These are phyloP conservation scores for Ammospiza caudacuta DNA, from an alignment of 2,113 vertebrate genomes.

Conservation along the genomic window DNA sequence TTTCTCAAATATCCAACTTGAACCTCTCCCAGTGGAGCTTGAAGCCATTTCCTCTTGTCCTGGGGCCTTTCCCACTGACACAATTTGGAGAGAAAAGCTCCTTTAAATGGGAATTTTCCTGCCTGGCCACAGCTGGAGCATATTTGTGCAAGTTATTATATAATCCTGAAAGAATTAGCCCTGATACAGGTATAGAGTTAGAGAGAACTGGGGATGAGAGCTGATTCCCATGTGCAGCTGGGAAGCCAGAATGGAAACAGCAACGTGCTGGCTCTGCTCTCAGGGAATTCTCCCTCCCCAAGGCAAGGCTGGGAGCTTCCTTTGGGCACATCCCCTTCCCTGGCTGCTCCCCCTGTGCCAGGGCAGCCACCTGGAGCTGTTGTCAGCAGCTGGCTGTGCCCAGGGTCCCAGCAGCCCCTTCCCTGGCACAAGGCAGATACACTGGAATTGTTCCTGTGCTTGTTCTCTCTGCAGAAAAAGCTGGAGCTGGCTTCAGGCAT, in stretches of 20 bases:
- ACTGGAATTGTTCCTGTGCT: neutral
- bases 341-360: neutral
- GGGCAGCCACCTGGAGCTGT: neutral
- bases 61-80: neutral
- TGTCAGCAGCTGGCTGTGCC: neutral
- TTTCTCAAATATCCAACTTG: neutral
- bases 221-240: accelerated
- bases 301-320: neutral
- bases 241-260: neutral
- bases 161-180: accelerated
- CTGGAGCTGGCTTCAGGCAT: conserved; percentile 38
- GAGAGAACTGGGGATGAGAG: neutral
- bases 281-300: neutral
- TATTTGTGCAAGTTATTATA: neutral
- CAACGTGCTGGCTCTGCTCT: accelerated
- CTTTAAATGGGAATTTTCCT: neutral
- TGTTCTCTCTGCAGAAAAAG: conserved; percentile 63
- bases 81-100: neutral
- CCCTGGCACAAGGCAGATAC: neutral
- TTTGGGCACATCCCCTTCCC: neutral
- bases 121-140: neutral
- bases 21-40: neutral
- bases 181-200: neutral
- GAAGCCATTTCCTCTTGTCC: neutral
- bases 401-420: neutral